Evolutionary conservation across 64 coral and sea anemone species (phyloP).

Genomic region (Porites australiensis): DNA sequence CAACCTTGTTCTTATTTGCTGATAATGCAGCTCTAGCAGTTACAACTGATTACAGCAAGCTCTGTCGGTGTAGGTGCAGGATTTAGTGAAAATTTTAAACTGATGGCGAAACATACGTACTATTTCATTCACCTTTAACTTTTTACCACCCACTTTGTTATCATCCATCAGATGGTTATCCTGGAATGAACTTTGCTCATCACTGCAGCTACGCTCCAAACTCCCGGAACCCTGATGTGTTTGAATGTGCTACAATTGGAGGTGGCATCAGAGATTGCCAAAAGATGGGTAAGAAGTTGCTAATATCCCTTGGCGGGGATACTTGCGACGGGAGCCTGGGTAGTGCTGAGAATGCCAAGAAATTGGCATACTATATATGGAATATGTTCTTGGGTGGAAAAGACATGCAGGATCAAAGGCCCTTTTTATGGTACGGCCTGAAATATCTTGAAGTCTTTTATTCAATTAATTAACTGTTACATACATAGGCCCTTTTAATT

Average conservation of each 20-base stretch:
- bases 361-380: constrained; percentile 74
- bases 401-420: constrained; percentile 61
- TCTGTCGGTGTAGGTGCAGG: no score
- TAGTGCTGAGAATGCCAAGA: constrained; percentile 49
- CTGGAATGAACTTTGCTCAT: constrained; percentile 82
- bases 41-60: background rate
- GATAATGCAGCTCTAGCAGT: background rate
- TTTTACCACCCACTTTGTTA: background rate
- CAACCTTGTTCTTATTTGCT: background rate
- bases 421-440: constrained; percentile 50
- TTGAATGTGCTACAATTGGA: constrained; percentile 73
- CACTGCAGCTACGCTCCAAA: constrained; percentile 78
- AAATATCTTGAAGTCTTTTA: no score
- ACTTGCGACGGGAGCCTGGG: constrained; percentile 76
- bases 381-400: constrained; percentile 76
- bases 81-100: no score
- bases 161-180: constrained; percentile 18
- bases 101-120: no score
- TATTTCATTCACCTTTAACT: no score
- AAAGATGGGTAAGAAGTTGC: constrained; percentile 70
- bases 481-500: no score
- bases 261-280: constrained; percentile 77
- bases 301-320: constrained; percentile 77
- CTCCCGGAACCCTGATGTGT: constrained; percentile 47
- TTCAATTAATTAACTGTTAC: no score